Base-by-base conservation (phyloP, 2,888 invertebrate genomes). In the Steinernema scapterisci region DNA sequence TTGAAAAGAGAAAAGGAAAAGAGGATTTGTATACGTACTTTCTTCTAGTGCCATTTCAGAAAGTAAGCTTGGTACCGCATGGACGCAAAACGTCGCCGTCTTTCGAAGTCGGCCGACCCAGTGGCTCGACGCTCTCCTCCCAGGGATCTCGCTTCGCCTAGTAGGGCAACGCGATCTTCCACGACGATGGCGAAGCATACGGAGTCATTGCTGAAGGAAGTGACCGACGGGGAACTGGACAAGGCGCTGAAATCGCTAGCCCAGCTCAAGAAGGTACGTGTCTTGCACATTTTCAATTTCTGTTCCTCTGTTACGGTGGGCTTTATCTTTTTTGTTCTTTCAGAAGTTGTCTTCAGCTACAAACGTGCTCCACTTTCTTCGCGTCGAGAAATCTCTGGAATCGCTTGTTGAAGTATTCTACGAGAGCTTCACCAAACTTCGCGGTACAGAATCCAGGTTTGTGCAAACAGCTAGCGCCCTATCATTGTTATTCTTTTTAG, bases 21-120 rank as follows among this genome's bases (percentile, higher is more conserved):
- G 38, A 38, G 38, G 38, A 38, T 38, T 38, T 38, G 38, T 9
- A 38, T 38, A 38, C 38, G 5, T 9, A 38, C 9, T 38, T 38
- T 3, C 48, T 48, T 48, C 13, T 48, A 3, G 48, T 48, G 52
- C 38, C 38, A 38, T 52, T 52, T 52, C 52, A 52, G 52, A 52
- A 52, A 38, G 38, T 52, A 19, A 23, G 19, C 48, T 3, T 5
- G 48, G 13, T n/a, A 2, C 23, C 52, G 52, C 38, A 63, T 63
- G 63, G 63, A 63, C 16, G 63, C 63, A 31, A 63, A 63, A 31
- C 63, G 63, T 11, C 63, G 63, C 38, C 63, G 63, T n/a, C 27
- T 63, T 31, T 63, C 63, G 25, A 63, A 63, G 63, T 63, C 63
- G 63, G 63, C 38, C 16, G 63, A 63, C 63, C 63, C 63, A 11